Conservation (phyloP, 2,113 vertebrate genomes). For the Saimiri boliviensis region DNA sequence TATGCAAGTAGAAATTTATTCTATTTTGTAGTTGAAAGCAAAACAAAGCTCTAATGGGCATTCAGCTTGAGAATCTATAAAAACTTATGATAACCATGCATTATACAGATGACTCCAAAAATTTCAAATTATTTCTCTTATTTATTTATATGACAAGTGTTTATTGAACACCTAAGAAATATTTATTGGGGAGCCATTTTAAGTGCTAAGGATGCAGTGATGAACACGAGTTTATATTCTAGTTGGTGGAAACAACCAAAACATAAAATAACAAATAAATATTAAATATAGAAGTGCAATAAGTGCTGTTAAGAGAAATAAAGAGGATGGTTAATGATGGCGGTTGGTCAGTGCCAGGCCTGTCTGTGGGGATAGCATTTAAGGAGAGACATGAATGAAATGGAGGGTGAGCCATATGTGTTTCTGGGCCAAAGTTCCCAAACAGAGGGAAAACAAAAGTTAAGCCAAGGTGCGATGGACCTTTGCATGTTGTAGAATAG, state of each 20-base stretch:
- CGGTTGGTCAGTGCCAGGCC: background rate
- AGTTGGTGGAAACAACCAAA: background rate
- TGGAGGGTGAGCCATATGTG: background rate
- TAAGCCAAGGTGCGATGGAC: background rate
- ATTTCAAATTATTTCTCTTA: slow-evolving; percentile 28
- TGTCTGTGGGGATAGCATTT: background rate
- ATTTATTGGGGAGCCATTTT: background rate
- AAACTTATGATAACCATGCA: background rate
- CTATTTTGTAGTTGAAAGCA: background rate
- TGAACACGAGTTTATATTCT: background rate
- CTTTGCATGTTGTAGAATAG: background rate
- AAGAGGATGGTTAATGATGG: background rate
- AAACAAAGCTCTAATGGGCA: background rate
- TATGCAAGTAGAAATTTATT: background rate
- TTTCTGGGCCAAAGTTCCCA: background rate
- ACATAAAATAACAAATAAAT: background rate
- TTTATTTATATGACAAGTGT: slow-evolving; percentile 30
- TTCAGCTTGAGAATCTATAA: slow-evolving; percentile 18
- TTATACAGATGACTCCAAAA: background rate
- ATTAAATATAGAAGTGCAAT: background rate
- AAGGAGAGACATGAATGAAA: background rate
- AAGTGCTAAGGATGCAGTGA: background rate
- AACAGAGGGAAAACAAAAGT: background rate
- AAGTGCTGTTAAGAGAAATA: background rate
- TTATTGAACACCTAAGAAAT: background rate